These are phyloP conservation scores for Petrocephalus sullivani DNA, from an alignment of 2,797 vertebrate genomes.

Conservation along the genomic window DNA sequence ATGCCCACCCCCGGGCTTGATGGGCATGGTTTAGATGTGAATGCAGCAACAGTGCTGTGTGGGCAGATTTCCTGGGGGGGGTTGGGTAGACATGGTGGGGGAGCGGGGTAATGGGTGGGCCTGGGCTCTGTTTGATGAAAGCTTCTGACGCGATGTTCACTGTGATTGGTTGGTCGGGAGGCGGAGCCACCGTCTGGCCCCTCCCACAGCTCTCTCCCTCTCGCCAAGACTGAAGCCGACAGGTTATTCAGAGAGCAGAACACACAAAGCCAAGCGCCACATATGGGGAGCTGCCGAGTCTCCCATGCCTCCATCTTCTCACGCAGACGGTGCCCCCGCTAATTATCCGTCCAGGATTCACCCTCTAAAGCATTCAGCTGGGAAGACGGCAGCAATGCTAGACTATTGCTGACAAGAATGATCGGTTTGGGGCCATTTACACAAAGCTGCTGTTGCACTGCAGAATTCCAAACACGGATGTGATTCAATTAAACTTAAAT, in stretches of 20 bases:
- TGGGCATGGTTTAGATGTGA: slow-evolving; percentile 61
- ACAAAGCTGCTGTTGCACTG: neutral
- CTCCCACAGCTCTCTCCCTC: neutral
- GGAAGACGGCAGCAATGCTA: neutral
- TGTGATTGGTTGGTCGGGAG: neutral
- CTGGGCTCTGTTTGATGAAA: neutral
- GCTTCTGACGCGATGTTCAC: neutral
- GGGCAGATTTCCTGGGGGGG: slow-evolving; percentile 61
- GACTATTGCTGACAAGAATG: neutral
- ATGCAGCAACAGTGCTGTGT: slow-evolving; percentile 68
- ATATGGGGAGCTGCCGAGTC: neutral
- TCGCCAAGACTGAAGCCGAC: too few relatives aligned
- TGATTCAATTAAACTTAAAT: neutral
- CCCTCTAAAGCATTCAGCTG: neutral
- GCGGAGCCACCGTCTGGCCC: neutral
- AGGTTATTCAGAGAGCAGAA: neutral
- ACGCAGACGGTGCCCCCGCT: neutral
- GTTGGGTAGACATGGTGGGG: neutral
- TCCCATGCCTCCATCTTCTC: neutral
- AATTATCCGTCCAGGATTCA: neutral
- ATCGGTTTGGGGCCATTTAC: neutral
- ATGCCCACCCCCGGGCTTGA: slow-evolving; percentile 58
- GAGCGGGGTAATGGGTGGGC: neutral
- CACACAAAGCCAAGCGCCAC: neutral
- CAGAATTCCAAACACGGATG: neutral